Percentiles rank a stretch among this genome's conserved stretches.
These are phyloP conservation scores for Tanytarsus gracilentus DNA, from an alignment of 2,888 invertebrate genomes.

Conservation along the genomic window DNA sequence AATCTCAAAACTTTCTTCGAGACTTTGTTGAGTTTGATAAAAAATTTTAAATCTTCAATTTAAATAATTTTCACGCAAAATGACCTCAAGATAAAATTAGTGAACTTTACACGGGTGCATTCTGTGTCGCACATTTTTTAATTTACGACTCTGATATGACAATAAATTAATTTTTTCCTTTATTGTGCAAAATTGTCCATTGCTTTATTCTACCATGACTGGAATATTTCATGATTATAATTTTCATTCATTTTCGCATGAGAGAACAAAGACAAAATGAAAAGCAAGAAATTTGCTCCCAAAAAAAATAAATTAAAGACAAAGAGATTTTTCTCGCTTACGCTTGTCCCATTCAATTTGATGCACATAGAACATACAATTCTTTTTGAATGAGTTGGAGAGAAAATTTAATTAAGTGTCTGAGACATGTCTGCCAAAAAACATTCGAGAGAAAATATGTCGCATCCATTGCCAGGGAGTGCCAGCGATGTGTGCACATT, in stretches of 20 bases:
- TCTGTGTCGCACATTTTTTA: no score
- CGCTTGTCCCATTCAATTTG: constrained; percentile 15
- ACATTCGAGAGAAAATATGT: no score
- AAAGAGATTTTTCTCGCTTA: neutral
- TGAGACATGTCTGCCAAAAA: constrained; percentile 24
- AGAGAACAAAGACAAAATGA: neutral
- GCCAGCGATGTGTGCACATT: neutral
- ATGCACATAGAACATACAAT: neutral
- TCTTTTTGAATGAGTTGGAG: neutral
- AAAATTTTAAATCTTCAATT: neutral
- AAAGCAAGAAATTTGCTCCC: neutral
- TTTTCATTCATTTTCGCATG: neutral
- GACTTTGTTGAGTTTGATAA: neutral
- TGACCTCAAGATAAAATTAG: no score
- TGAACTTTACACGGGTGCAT: no score
- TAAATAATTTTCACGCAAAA: no score
- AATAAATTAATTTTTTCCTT: no score
- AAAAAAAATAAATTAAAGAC: neutral
- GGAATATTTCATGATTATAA: no score
- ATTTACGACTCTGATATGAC: no score
- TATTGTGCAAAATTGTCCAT: no score
- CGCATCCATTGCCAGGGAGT: no score
- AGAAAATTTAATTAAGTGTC: constrained; percentile 27
- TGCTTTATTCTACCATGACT: no score
- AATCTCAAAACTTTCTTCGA: no score